Evolutionary conservation across 92 coral and sea anemone species (phyloP).

Genomic region (Porites cylindrica): DNA sequence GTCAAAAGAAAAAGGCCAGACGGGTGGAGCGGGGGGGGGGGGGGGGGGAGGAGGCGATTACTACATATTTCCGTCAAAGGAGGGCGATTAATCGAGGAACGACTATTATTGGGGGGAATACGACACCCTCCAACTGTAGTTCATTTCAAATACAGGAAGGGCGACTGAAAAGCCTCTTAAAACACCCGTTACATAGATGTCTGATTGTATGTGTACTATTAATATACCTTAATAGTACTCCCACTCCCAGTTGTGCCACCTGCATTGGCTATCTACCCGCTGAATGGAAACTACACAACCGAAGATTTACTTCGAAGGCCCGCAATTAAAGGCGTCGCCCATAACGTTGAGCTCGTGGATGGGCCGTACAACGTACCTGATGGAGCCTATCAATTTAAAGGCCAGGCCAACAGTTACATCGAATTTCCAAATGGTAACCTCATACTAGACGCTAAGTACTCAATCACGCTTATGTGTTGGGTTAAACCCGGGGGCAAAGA

Average conservation of each 20-base stretch:
- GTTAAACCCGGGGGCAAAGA: constrained; percentile 23
- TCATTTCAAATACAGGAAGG: no score
- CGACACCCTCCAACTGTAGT: no score
- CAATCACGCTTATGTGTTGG: constrained; percentile 38
- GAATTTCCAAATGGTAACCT: constrained; percentile 27
- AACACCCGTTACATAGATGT: no score
- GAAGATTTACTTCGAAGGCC: neutral
- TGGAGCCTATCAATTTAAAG: constrained; percentile 18
- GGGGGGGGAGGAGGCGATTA: no score
- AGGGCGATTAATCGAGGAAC: no score
- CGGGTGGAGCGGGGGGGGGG: no score
- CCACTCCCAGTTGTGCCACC: neutral
- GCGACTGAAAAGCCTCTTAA: no score
- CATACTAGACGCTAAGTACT: constrained; percentile 5
- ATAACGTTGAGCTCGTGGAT: neutral
- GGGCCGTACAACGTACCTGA: constrained; percentile 9
- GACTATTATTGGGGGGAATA: no score
- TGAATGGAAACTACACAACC: neutral
- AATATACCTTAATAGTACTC: no score
- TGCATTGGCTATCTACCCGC: constrained; percentile 5
- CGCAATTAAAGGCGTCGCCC: neutral
- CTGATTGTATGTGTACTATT: no score
- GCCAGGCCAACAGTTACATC: constrained; percentile 6
- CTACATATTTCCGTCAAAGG: no score
- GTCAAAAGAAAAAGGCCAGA: no score